phyloP scores from a whole-genome alignment of 2,888 invertebrate species.

The Drosophila yooni region DNA sequence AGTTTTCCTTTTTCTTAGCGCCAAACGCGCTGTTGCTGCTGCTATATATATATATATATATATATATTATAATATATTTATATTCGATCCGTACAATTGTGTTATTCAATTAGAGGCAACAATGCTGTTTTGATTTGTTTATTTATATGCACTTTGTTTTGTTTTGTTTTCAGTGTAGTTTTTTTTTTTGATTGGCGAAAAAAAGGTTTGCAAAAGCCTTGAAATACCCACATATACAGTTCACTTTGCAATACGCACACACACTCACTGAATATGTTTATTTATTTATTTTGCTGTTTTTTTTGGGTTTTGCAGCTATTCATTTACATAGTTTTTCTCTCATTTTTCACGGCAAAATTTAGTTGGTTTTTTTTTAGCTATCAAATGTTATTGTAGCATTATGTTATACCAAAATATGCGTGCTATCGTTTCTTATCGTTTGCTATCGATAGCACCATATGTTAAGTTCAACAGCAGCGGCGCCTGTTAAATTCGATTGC shows the following conservation, averaged over 20 bases:
- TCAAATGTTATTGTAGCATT: slow-evolving; percentile 41
- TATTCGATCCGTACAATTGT: neutral
- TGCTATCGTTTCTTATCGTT: slow-evolving; percentile 18
- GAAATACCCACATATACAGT: neutral
- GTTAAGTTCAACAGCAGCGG: slow-evolving; percentile 6
- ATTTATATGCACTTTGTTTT: slow-evolving; percentile 40
- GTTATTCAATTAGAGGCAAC: slow-evolving; percentile 12
- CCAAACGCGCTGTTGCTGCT: slow-evolving; percentile 28
- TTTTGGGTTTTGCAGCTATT: slow-evolving; percentile 49
- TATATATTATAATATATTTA: neutral
- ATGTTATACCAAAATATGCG: slow-evolving; percentile 48
- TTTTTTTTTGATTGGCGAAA: neutral
- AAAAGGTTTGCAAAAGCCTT: neutral
- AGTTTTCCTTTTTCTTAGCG: slow-evolving; percentile 29
- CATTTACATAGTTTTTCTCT: slow-evolving; percentile 33
- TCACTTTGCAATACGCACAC: neutral
- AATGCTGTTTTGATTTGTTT: slow-evolving; percentile 19
- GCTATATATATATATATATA: neutral
- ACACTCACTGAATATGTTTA: neutral
- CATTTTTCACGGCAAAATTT: slow-evolving; percentile 53
- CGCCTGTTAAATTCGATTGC: neutral
- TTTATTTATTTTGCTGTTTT: slow-evolving; percentile 45
- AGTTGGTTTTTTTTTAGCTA: slow-evolving; percentile 31
- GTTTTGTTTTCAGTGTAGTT: slow-evolving; percentile 45
- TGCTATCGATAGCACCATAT: slow-evolving; percentile 13